Conservation (phyloP, 2,113 vertebrate genomes). For the Promerops cafer region DNA sequence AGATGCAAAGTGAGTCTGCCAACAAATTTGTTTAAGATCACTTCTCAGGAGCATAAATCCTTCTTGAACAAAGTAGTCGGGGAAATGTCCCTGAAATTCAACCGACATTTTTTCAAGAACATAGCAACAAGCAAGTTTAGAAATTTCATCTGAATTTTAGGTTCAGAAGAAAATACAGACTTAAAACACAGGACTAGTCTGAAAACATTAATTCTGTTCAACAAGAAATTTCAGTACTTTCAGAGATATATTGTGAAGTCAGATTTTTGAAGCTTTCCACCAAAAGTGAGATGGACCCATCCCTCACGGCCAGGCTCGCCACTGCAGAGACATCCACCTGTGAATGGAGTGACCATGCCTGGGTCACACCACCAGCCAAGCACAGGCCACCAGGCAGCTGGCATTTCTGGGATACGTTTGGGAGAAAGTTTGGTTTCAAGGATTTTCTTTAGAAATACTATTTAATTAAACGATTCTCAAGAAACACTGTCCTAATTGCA, state of each 20-base stretch:
- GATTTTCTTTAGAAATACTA: not conserved
- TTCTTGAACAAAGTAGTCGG: not conserved
- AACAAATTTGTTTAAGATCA: not conserved
- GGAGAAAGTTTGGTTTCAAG: not conserved
- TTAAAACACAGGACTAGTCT: not conserved
- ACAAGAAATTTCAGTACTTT: not conserved
- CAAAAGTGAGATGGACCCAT: not conserved
- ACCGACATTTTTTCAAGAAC: not conserved
- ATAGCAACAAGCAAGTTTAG: not conserved
- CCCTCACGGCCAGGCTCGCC: not conserved
- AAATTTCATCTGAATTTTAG: not conserved
- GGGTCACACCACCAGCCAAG: not conserved
- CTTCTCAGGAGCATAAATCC: not conserved
- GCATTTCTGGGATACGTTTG: fast-evolving
- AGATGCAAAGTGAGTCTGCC: not conserved
- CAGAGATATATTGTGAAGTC: not conserved
- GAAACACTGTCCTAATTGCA: not conserved
- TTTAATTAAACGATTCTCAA: not conserved
- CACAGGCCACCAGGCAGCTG: not conserved
- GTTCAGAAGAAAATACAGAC: not conserved
- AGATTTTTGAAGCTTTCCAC: not conserved
- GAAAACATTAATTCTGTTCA: not conserved
- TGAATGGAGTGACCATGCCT: fast-evolving
- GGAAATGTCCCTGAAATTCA: not conserved
- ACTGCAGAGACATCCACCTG: not conserved